Evolutionary conservation across 2,888 invertebrate genomes (phyloP).

Genomic region (Physocephala rufipes): DNA sequence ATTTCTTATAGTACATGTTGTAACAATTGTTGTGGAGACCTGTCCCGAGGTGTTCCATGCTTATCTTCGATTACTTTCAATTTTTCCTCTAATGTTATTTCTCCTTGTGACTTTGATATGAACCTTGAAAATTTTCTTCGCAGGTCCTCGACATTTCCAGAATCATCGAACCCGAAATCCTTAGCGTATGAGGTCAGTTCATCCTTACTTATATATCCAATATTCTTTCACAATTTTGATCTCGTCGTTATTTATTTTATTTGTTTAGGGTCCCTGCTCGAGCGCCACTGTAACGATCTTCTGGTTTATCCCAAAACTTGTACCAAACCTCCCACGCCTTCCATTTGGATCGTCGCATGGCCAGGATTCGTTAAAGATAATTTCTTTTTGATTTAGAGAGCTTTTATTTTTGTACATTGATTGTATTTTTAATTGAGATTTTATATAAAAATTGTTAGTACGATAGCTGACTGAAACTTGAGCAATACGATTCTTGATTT

Average conservation of each 20-base stretch:
- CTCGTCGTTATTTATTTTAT: background rate
- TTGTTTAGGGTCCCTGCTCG: constrained; percentile 8
- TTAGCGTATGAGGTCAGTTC: background rate
- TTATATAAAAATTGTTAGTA: no score
- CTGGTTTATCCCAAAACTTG: no score
- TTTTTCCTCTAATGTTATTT: background rate
- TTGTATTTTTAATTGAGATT: no score
- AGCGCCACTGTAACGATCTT: no score
- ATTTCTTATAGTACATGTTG: background rate
- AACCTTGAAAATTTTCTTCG: background rate
- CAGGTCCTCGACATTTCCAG: background rate
- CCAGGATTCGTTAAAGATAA: no score
- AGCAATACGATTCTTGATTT: no score
- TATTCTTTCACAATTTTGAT: background rate
- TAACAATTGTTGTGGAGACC: background rate
- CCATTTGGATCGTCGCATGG: no score
- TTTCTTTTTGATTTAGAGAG: background rate
- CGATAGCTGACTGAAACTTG: no score
- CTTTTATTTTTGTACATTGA: no score
- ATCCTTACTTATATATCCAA: background rate
- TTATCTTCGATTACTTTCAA: background rate
- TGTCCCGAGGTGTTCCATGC: background rate
- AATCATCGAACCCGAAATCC: background rate
- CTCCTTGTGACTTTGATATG: background rate
- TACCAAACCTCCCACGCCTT: no score